These are phyloP conservation scores for Belonocnema kinseyi DNA, from an alignment of 1,140 invertebrate species.

Conservation along the genomic window DNA sequence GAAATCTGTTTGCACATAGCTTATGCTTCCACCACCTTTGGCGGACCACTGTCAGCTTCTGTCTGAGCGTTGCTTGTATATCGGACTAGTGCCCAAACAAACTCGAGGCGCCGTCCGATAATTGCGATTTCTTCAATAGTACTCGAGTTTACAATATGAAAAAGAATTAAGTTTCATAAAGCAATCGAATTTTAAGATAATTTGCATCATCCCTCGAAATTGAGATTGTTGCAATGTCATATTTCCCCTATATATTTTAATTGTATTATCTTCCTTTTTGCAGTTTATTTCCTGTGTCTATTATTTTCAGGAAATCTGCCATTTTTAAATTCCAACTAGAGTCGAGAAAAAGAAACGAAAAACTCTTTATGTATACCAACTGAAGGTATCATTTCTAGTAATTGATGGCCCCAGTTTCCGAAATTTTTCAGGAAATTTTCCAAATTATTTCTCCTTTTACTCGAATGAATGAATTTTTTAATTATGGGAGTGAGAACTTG, in stretches of 20 bases:
- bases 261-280: neutral
- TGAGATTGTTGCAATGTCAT: neutral
- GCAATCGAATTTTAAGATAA: constrained; percentile 1
- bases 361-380: too few relatives aligned
- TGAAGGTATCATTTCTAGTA: too few relatives aligned
- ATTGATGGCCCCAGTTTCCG: too few relatives aligned
- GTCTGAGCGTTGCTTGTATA: constrained; percentile 60
- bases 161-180: constrained; percentile 43
- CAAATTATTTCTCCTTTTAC: too few relatives aligned
- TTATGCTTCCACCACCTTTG: constrained; percentile 60
- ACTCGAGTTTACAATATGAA: constrained; percentile 32
- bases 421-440: too few relatives aligned
- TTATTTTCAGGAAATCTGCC: too few relatives aligned
- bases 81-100: constrained; percentile 48
- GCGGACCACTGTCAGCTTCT: constrained; percentile 56
- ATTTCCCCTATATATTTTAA: neutral
- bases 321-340: too few relatives aligned
- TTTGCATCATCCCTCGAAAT: constrained; percentile 32
- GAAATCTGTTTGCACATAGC: constrained; percentile 62
- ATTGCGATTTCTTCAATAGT: constrained; percentile 33
- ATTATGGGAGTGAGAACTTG: too few relatives aligned
- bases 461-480: too few relatives aligned
- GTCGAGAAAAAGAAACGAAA: too few relatives aligned
- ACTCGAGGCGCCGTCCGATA: constrained; percentile 38
- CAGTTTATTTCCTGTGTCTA: too few relatives aligned